Percentiles rank a stretch among this genome's conserved stretches.
These are phyloP conservation scores for Opisthograptis luteolata DNA, from an alignment of 2,888 invertebrate genomes.

Conservation along the genomic window DNA sequence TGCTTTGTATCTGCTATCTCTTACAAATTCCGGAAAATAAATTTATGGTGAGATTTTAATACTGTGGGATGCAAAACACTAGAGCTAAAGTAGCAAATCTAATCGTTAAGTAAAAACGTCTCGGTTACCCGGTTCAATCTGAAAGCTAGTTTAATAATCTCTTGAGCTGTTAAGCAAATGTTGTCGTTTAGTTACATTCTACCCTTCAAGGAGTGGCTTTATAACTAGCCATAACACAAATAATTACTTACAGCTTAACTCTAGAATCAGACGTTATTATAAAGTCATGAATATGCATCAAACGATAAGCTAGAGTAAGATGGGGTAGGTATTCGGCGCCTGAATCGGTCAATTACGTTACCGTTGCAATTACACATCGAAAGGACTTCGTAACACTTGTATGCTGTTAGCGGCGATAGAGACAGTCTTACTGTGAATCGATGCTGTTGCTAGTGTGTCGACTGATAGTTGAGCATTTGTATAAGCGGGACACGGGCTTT, in stretches of 20 bases:
- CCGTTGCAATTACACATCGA: slow-evolving; percentile 59
- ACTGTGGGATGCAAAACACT: background rate
- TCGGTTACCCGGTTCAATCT: slow-evolving; percentile 21
- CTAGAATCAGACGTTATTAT: slow-evolving; percentile 55
- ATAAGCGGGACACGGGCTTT: slow-evolving; percentile 73
- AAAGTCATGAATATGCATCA: slow-evolving; percentile 61
- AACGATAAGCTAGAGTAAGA: slow-evolving; percentile 59
- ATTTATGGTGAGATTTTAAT: slow-evolving; percentile 1
- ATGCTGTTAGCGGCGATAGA: slow-evolving; percentile 54
- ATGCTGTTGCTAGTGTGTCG: slow-evolving; percentile 66
- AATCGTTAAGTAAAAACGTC: slow-evolving; percentile 22
- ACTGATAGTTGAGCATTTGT: slow-evolving; percentile 59
- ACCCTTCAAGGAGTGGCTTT: slow-evolving; percentile 45
- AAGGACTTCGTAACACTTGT: slow-evolving; percentile 61
- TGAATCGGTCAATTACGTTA: slow-evolving; percentile 55
- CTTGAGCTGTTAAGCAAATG: slow-evolving; percentile 32
- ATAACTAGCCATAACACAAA: slow-evolving; percentile 44
- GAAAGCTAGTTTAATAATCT: slow-evolving; percentile 36
- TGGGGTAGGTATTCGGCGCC: slow-evolving; percentile 54
- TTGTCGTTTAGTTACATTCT: slow-evolving; percentile 36
- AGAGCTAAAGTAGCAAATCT: slow-evolving; percentile 7
- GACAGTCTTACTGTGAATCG: slow-evolving; percentile 62
- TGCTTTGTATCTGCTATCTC: background rate
- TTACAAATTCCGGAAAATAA: slow-evolving; percentile 3
- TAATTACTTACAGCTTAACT: slow-evolving; percentile 51